Conservation (phyloP, 1,140 invertebrate genomes). For the Armadillidium nasatum region DNA sequence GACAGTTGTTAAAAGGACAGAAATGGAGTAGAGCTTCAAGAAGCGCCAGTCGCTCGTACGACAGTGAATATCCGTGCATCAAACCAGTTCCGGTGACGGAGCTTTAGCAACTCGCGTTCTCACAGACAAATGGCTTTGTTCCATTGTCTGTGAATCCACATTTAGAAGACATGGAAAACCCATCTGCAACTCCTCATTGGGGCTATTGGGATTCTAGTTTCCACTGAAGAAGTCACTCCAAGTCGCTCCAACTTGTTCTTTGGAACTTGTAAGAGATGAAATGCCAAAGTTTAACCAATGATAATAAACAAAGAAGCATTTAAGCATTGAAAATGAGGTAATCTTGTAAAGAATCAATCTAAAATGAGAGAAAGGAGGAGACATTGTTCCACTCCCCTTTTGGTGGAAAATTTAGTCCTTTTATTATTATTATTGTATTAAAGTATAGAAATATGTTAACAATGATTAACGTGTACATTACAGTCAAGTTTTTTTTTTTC, state of each 20-base stretch:
- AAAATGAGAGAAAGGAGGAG: neutral
- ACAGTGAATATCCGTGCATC: constrained; percentile 36
- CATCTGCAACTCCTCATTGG: neutral
- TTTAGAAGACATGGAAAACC: neutral
- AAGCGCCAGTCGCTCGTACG: constrained; percentile 23
- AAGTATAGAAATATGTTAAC: no score
- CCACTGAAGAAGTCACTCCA: neutral
- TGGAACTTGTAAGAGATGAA: neutral
- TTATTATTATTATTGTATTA: neutral
- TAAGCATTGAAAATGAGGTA: neutral
- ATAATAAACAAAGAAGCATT: neutral
- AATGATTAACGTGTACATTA: no score
- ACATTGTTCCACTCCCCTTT: neutral
- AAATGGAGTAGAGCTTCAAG: constrained; percentile 28
- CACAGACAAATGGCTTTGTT: constrained; percentile 20
- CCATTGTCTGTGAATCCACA: constrained; percentile 2
- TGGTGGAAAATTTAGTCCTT: neutral
- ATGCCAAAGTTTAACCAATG: constrained; percentile 10
- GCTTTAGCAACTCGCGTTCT: constrained; percentile 42
- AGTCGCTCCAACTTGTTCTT: neutral
- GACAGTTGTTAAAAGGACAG: constrained; percentile 39
- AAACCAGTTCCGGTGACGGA: constrained; percentile 44
- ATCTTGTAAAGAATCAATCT: neutral
- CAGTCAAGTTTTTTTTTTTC: no score
- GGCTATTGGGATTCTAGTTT: constrained; percentile 1